Percentiles rank a stretch among this genome's conserved stretches.
These are phyloP conservation scores for Drosophila funebris DNA, from an alignment of 1,140 invertebrate genomes.

Conservation along the genomic window DNA sequence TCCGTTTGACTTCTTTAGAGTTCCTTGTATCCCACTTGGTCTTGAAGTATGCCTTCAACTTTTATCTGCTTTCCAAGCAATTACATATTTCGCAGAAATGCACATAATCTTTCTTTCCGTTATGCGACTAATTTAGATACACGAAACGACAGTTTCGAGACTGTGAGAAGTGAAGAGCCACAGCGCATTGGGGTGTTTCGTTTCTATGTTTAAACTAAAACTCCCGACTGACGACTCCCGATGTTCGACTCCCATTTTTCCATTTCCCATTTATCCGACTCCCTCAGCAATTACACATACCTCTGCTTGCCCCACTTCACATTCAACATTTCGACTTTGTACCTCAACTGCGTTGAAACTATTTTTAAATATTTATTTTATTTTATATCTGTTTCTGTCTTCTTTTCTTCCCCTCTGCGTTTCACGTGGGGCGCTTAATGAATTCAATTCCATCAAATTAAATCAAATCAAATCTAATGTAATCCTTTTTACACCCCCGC, in stretches of 20 bases:
- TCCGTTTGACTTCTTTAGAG: background rate
- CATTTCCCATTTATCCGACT: background rate
- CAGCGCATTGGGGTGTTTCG: background rate
- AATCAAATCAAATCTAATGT: conserved; percentile 39
- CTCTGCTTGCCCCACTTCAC: background rate
- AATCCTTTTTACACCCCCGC: conserved; percentile 14
- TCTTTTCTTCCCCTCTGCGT: background rate
- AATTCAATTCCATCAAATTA: conserved; percentile 51
- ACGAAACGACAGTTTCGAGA: background rate
- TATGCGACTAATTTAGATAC: conserved; percentile 15
- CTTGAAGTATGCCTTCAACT: background rate
- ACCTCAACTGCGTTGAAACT: conserved; percentile 19
- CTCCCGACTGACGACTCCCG: background rate
- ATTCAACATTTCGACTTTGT: conserved; percentile 12
- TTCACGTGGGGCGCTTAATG: conserved; percentile 19
- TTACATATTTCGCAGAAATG: background rate
- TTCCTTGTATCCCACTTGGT: background rate
- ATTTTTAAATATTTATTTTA: conserved; percentile 26
- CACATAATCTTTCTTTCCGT: conserved; percentile 10
- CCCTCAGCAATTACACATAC: conserved; percentile 19
- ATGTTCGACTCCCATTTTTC: background rate
- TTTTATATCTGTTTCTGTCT: background rate
- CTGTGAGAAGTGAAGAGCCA: background rate
- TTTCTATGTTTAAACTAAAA: conserved; percentile 15
- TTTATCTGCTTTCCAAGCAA: background rate